Percentiles rank a stretch among this genome's conserved stretches.
Evolutionary conservation across 2,113 vertebrate genomes (phyloP).

Genomic region (Anser brachyrhynchus): DNA sequence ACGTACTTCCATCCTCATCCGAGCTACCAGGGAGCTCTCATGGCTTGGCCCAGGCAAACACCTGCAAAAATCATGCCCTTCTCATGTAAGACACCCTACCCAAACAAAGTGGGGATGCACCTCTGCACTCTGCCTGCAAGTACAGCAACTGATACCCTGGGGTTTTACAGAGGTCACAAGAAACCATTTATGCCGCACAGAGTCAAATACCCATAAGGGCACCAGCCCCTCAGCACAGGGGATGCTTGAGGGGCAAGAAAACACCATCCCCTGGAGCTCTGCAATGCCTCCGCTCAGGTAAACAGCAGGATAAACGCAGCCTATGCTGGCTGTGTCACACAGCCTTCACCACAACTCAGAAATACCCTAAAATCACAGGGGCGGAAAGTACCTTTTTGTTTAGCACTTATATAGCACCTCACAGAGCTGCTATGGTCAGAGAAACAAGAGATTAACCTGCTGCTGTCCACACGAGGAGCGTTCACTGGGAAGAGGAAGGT

Average conservation of each 20-base stretch:
- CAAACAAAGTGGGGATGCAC: background rate
- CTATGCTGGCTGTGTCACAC: background rate
- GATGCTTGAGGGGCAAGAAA: no score
- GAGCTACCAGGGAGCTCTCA: background rate
- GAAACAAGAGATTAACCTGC: background rate
- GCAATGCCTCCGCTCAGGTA: rapidly evolving
- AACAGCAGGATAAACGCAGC: background rate
- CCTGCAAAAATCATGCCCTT: background rate
- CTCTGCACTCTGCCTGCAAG: background rate
- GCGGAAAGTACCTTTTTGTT: background rate
- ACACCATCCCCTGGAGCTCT: background rate
- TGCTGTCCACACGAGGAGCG: background rate
- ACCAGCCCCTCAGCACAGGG: background rate
- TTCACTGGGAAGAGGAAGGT: background rate
- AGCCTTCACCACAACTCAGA: background rate
- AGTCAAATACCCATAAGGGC: background rate
- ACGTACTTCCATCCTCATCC: background rate
- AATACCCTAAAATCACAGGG: background rate
- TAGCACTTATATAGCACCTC: background rate
- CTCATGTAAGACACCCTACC: background rate
- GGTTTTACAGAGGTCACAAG: background rate
- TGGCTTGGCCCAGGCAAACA: background rate
- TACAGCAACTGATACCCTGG: background rate
- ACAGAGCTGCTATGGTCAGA: background rate
- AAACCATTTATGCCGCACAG: background rate